phyloP scores from a whole-genome alignment of 2,113 vertebrate genomes.

The Clarias gariepinus region DNA sequence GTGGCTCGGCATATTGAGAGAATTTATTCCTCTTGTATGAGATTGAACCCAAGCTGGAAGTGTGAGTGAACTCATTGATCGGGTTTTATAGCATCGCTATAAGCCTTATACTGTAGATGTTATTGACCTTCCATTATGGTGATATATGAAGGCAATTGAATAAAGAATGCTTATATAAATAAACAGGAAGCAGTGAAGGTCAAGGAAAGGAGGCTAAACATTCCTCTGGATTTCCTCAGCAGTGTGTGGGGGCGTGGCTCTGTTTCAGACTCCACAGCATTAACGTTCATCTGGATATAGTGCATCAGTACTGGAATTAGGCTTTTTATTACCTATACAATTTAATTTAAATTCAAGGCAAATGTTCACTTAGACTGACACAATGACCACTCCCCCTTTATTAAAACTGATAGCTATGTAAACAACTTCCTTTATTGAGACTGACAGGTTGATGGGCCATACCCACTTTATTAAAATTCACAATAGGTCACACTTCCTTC shows the following conservation, averaged over 20 bases:
- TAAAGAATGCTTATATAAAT: constrained; percentile 28
- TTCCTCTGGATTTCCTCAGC: background rate
- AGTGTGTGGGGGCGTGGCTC: too few species aligned
- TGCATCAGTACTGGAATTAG: too few species aligned
- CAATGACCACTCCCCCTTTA: background rate
- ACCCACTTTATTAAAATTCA: too few species aligned
- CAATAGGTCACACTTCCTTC: too few species aligned
- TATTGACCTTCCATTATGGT: constrained; percentile 27
- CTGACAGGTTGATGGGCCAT: too few species aligned
- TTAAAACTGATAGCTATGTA: too few species aligned
- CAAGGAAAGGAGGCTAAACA: constrained; percentile 57
- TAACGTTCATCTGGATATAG: background rate
- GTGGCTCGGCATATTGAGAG: background rate
- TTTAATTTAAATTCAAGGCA: background rate
- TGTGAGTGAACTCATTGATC: constrained; percentile 1
- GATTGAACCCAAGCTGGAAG: background rate
- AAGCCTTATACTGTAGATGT: background rate
- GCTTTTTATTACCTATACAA: background rate
- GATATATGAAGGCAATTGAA: constrained; percentile 33
- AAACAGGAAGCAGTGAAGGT: constrained; percentile 65
- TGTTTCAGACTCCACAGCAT: background rate
- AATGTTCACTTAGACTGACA: background rate
- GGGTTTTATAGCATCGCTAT: constrained; percentile 9
- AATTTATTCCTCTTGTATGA: background rate
- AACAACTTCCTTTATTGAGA: too few species aligned